Conservation (phyloP, 2,888 invertebrate genomes). For the Isotomurus palustris region DNA sequence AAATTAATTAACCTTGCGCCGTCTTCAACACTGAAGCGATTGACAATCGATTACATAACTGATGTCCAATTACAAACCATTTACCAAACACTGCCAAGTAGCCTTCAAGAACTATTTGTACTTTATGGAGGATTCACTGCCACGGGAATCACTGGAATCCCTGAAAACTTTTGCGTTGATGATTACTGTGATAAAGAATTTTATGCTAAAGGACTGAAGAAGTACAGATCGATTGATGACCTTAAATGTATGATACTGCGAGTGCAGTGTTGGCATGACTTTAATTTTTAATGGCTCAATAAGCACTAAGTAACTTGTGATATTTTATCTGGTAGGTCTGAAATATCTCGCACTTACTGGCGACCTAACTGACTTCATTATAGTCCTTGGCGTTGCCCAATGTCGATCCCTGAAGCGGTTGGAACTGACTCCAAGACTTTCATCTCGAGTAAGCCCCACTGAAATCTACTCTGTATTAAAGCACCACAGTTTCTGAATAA, state of each 20-base stretch:
- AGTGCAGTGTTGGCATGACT: too few relatives aligned
- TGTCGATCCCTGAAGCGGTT: conserved; percentile 25
- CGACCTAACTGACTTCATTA: conserved; percentile 22
- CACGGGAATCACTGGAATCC: conserved; percentile 30
- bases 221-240: conserved; percentile 24
- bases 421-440: conserved; percentile 20
- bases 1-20: conserved; percentile 21
- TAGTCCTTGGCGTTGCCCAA: conserved; percentile 23
- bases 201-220: conserved; percentile 24
- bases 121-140: conserved; percentile 32
- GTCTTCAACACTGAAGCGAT: conserved; percentile 13
- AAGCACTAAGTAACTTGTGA: too few relatives aligned
- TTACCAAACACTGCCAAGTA: conserved; percentile 16
- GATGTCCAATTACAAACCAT: conserved; percentile 24
- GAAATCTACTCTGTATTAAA: background rate
- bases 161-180: conserved; percentile 15
- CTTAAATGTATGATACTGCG: conserved; percentile 34
- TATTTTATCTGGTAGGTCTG: conserved; percentile 5
- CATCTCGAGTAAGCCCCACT: conserved; percentile 1
- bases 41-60: conserved; percentile 27
- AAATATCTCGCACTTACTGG: conserved; percentile 22
- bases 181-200: conserved; percentile 26
- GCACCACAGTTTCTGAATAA: background rate
- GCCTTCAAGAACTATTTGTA: conserved; percentile 25
- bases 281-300: background rate